A percentile compares a stretch with the other conserved stretches of the same genome.
Conservation (phyloP, 2,888 invertebrate genomes). For the Drosophila antonietae region DNA sequence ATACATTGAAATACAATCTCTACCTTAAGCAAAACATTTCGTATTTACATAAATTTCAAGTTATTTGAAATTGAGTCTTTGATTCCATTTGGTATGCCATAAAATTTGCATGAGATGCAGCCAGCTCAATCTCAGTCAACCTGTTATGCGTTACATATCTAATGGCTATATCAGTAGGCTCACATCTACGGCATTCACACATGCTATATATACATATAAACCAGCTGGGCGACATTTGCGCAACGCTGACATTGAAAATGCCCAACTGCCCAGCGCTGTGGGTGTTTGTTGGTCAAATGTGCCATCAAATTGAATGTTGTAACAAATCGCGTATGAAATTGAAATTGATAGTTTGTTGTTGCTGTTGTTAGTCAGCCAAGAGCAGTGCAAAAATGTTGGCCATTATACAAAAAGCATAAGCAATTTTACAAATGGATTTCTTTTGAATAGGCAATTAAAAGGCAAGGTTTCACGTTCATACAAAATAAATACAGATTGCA, state of each 20-base stretch:
- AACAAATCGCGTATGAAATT: slow-evolving; percentile 68
- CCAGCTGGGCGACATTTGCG: slow-evolving; percentile 62
- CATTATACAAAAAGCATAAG: background rate
- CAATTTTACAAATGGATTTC: slow-evolving; percentile 22
- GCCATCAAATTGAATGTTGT: slow-evolving; percentile 67
- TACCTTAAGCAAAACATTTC: background rate
- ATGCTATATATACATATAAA: slow-evolving; percentile 18
- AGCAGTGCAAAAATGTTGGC: slow-evolving; percentile 36
- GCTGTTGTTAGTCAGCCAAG: slow-evolving; percentile 8
- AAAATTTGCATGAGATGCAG: background rate
- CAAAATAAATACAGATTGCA: slow-evolving; percentile 19
- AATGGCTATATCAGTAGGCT: slow-evolving; percentile 12
- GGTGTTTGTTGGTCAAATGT: slow-evolving; percentile 70
- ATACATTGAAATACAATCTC: background rate
- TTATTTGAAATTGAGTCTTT: background rate
- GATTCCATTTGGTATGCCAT: background rate
- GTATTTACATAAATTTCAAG: background rate
- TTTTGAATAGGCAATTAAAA: slow-evolving; percentile 49
- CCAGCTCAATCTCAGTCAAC: background rate
- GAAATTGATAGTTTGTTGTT: slow-evolving; percentile 27
- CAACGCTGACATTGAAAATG: slow-evolving; percentile 77
- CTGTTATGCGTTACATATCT: slow-evolving; percentile 19
- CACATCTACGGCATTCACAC: background rate
- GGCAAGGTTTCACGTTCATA: slow-evolving; percentile 45
- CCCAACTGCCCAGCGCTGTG: slow-evolving; percentile 53